Base-by-base conservation (phyloP, 2,888 invertebrate species). In the Mesodorylaimus sp. region DNA sequence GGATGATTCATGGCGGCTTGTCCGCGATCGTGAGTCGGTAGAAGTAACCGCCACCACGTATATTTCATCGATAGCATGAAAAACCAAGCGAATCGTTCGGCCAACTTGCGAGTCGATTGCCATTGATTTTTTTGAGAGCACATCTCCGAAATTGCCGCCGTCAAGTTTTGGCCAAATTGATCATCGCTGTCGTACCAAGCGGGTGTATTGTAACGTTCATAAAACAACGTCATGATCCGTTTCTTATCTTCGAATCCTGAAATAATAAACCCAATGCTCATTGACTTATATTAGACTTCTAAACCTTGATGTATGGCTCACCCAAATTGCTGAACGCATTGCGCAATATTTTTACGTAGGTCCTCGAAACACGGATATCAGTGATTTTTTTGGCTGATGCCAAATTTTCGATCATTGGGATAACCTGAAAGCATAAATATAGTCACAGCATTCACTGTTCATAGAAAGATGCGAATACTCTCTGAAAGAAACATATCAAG, bases 1-100 rank as follows among this genome's bases (percentile, higher is more conserved):
- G n/a, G n/a, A n/a, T n/a, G n/a, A n/a, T n/a, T n/a, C n/a, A n/a
- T n/a, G n/a, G n/a, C n/a, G n/a, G n/a, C n/a, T n/a, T n/a, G n/a
- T n/a, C n/a, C n/a, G n/a, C n/a, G n/a, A n/a, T n/a, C n/a, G n/a
- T n/a, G n/a, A n/a, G n/a, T n/a, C n/a, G n/a, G n/a, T n/a, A n/a
- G n/a, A n/a, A n/a, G n/a, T n/a, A n/a, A n/a, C n/a, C 44, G 25
- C 44, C 44, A 43, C 44, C 44, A 43, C 10, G 26, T 26, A 26
- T 43, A 7, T 19, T 43, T 43, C 5, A 27, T 27, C 10, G 44
- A 43, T 7, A 43, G 44, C 44, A 43, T 43, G 21, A 43, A 43
- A 43, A 26, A 27, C 44, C 44, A 43, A 10, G 44, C 7, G 5
- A 43, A 26, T 7, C 44, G 44, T 16, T 26, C 27, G 5, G 44